Base-by-base conservation (phyloP, 37 sponge, comb jelly and placozoan species). In the Geodia barretti region DNA sequence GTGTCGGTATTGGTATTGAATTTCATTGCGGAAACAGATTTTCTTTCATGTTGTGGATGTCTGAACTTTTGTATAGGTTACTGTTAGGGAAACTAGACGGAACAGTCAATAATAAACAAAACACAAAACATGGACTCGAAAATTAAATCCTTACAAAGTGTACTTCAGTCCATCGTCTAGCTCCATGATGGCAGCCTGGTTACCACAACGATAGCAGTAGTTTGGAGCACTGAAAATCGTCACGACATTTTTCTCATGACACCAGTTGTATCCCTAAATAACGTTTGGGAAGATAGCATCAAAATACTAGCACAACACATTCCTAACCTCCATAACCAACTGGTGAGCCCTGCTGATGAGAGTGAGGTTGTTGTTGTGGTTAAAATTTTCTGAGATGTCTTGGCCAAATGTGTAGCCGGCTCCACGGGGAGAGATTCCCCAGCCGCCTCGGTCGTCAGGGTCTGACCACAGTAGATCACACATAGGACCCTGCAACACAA, bases 131-230 rank as follows among this genome's bases (percentile, higher is more conserved):
- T n/a, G 75, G 38, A 30, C 21, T 26, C 4, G 8, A 63, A 79
- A 80, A 7, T 17, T 17, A 17, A 47, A 47, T 47, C 7, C 94
- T 94, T 76, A 94, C 94, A 98, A 98, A 20, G 95, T 89, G 89
- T 98, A 98, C 69, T 95, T 98, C 26, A 98, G 86, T 8, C 94
- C 94, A 80, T 98, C 98, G 60, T 98, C 98, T 3, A 98, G 85
- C 69, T 98, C 98, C 98, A 98, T 98, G 60, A 98, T 82, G 14
- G 98, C 98, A 9, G 98, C 98, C 85, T 98, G 98, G 77, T 98
- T 98, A 36, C 96, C 98, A 92, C 98, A 98, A 59, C 98, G 94
- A 77, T 98, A 98, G 78, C 98, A 98, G 80, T 98, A 98, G 91
- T 98, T 98, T 4, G 98, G 98, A 30, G 98, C 98, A 84, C 94